A percentile compares a stretch with the other conserved stretches of the same genome.
Evolutionary conservation across 2,888 invertebrate genomes (phyloP).

Genomic region (Cheiracanthium punctorium): DNA sequence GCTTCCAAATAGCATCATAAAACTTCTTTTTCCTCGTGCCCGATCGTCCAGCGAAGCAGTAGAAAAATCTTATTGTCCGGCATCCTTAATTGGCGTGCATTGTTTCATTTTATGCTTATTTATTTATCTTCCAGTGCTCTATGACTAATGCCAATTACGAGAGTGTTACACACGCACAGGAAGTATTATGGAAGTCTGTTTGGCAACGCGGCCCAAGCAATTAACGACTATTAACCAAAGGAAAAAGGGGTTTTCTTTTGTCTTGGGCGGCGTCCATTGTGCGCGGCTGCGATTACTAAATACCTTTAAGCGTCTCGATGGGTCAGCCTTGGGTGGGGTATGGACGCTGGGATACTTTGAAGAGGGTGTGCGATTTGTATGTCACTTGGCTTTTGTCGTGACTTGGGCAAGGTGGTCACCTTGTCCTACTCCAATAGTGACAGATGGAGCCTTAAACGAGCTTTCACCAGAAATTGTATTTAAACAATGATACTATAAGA

Average conservation of each 20-base stretch:
- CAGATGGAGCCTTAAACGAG: slow-evolving; percentile 2
- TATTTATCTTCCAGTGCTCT: slow-evolving; percentile 56
- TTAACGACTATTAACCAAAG: slow-evolving; percentile 66
- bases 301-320: neutral
- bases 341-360: neutral
- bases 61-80: slow-evolving; percentile 14
- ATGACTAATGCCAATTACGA: slow-evolving; percentile 69
- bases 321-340: slow-evolving; percentile 16
- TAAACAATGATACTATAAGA: neutral
- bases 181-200: slow-evolving; percentile 67
- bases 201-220: slow-evolving; percentile 63
- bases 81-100: slow-evolving; percentile 59
- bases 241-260: neutral
- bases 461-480: neutral
- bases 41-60: neutral
- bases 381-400: slow-evolving; percentile 15
- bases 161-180: slow-evolving; percentile 69
- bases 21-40: neutral
- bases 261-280: slow-evolving; percentile 13
- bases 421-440: slow-evolving; percentile 9
- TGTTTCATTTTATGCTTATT: slow-evolving; percentile 48
- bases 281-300: neutral
- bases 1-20: slow-evolving; percentile 10
- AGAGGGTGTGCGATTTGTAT: slow-evolving; percentile 13
- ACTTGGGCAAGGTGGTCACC: slow-evolving; percentile 15